Evolutionary conservation across 2,113 vertebrate species (phyloP).

Genomic region (Campylomormyrus tamandua): DNA sequence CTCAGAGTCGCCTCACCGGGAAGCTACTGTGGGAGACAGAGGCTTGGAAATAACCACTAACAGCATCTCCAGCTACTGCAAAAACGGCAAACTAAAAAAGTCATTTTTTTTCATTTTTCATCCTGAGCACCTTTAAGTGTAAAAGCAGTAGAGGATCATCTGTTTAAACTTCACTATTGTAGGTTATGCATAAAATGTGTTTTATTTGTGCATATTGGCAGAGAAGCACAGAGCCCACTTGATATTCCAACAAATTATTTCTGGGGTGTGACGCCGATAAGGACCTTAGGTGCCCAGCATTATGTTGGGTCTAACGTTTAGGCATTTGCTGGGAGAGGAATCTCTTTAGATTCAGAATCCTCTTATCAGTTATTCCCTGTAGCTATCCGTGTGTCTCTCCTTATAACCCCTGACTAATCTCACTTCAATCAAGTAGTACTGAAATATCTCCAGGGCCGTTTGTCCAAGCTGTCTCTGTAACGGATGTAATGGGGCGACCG

Average conservation of each 20-base stretch:
- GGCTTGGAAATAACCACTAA: not conserved
- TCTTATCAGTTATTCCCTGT: not conserved
- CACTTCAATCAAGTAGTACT: not conserved
- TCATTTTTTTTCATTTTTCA: not conserved
- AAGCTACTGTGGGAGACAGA: not conserved
- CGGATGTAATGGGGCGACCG: not conserved
- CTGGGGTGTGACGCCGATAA: not conserved
- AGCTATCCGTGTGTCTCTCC: not conserved
- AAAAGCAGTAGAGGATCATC: not conserved
- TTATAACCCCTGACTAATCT: not conserved
- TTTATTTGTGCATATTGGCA: conserved; percentile 13
- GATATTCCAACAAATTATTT: not conserved
- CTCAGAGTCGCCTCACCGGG: not conserved
- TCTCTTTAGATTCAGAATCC: not conserved
- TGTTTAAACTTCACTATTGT: not conserved
- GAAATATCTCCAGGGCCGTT: not conserved
- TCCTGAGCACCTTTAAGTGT: not conserved
- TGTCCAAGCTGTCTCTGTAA: not conserved
- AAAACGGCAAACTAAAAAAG: not conserved
- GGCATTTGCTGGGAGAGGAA: not conserved
- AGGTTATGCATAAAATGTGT: not conserved
- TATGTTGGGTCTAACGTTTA: not conserved
- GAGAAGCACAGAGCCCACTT: not conserved
- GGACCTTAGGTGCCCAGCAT: not conserved
- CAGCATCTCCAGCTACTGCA: not conserved